Conservation (phyloP, 2,113 vertebrate genomes). For the Hystrix cristata region DNA sequence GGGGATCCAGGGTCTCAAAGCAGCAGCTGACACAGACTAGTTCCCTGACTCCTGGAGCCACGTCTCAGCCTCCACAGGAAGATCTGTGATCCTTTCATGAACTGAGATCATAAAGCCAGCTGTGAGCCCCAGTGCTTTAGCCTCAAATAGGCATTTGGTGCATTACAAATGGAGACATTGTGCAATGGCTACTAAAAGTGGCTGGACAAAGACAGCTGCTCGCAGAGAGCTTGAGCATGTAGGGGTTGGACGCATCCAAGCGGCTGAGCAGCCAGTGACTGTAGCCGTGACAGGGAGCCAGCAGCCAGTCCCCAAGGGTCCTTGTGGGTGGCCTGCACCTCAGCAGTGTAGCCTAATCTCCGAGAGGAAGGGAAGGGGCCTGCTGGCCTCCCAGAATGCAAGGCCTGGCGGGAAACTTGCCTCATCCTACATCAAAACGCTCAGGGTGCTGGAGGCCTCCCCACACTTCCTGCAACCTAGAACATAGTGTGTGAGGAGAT, state of each 20-base stretch:
- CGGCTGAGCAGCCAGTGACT: not conserved
- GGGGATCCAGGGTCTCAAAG: not conserved
- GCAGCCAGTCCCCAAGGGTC: not conserved
- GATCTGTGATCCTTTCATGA: not conserved
- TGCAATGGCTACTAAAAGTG: not conserved
- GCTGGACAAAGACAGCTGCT: not conserved
- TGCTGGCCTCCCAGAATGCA: not conserved
- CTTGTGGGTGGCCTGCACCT: accelerated
- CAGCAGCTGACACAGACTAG: not conserved
- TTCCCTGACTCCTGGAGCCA: not conserved
- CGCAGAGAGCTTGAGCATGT: not conserved
- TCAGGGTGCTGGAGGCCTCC: not conserved
- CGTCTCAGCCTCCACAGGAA: not conserved
- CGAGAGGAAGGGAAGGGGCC: not conserved
- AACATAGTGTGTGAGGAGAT: not conserved
- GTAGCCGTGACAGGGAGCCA: not conserved
- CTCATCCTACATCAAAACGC: not conserved
- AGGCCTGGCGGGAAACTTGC: not conserved
- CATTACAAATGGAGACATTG: not conserved
- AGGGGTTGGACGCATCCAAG: not conserved
- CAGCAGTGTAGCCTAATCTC: too few species aligned
- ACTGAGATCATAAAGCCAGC: not conserved
- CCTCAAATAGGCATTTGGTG: not conserved
- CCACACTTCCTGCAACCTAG: not conserved
- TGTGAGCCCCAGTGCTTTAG: not conserved